phyloP scores from a whole-genome alignment of 2,888 invertebrate genomes.

The Polyommatus iphigenia region DNA sequence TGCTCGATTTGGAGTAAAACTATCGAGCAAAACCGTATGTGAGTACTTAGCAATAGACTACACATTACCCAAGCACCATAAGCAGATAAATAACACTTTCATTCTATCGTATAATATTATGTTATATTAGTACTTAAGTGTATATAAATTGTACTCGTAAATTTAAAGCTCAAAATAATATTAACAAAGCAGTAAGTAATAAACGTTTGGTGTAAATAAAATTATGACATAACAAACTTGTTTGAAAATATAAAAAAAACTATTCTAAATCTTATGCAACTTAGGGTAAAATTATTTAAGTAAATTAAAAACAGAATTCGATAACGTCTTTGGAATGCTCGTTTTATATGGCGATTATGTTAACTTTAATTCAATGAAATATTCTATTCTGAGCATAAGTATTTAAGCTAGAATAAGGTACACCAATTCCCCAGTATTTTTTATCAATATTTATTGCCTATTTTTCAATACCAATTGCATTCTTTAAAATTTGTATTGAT shows the following conservation, averaged over 20 bases:
- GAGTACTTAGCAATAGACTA: too few species aligned
- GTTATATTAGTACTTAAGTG: constrained; percentile 49
- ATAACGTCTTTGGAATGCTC: constrained; percentile 73
- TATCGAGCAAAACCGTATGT: too few species aligned
- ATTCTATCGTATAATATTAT: constrained; percentile 64
- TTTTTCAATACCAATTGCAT: background rate
- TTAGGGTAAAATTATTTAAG: background rate
- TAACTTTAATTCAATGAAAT: background rate
- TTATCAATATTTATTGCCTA: background rate
- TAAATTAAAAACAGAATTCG: constrained; percentile 28
- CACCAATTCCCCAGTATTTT: background rate
- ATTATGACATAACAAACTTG: constrained; percentile 35
- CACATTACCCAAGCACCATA: constrained; percentile 72
- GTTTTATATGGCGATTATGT: constrained; percentile 39
- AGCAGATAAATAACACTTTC: constrained; percentile 67
- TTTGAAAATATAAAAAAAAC: constrained; percentile 18
- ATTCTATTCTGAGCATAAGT: background rate
- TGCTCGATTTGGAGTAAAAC: too few species aligned
- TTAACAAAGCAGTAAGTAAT: constrained; percentile 48
- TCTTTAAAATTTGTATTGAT: background rate
- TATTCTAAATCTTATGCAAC: background rate
- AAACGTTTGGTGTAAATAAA: constrained; percentile 42
- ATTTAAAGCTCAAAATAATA: constrained; percentile 74
- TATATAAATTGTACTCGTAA: constrained; percentile 69
- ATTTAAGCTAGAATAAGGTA: background rate